Conservation (phyloP, 2,888 invertebrate genomes). For the Ochropacha duplaris region DNA sequence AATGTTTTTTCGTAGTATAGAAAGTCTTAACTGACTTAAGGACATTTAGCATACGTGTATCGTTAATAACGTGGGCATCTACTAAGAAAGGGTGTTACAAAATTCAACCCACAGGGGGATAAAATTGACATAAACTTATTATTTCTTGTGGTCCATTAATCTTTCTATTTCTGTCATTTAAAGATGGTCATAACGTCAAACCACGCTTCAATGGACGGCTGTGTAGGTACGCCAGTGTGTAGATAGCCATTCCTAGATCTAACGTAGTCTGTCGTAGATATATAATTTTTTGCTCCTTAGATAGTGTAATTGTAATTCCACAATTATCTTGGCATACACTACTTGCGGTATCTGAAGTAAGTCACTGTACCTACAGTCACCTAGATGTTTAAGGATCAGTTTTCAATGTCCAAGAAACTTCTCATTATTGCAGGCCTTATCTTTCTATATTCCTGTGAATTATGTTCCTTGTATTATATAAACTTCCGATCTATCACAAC, state of each 20-base stretch:
- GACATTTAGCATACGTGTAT: no score
- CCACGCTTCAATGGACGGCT: slow-evolving; percentile 23
- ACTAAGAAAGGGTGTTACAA: no score
- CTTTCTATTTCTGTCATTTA: not conserved
- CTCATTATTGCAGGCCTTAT: not conserved
- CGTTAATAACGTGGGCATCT: no score
- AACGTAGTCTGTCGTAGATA: slow-evolving; percentile 32
- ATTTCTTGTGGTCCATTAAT: no score
- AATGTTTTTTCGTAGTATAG: no score
- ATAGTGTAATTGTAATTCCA: slow-evolving; percentile 19
- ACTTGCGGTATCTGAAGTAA: not conserved
- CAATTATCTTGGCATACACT: not conserved
- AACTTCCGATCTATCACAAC: no score
- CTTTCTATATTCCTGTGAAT: no score
- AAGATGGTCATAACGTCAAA: slow-evolving; percentile 3
- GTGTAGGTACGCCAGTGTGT: slow-evolving; percentile 42
- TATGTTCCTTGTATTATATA: no score
- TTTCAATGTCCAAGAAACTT: not conserved
- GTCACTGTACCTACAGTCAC: not conserved
- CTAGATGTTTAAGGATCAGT: not conserved
- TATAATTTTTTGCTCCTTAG: slow-evolving; percentile 38
- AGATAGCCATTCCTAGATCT: slow-evolving; percentile 41
- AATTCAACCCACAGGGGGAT: no score
- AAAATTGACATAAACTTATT: no score
- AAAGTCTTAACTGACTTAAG: no score